These are phyloP conservation scores for Caiman crocodilus DNA, from an alignment of 2,797 vertebrate species.

Conservation along the genomic window DNA sequence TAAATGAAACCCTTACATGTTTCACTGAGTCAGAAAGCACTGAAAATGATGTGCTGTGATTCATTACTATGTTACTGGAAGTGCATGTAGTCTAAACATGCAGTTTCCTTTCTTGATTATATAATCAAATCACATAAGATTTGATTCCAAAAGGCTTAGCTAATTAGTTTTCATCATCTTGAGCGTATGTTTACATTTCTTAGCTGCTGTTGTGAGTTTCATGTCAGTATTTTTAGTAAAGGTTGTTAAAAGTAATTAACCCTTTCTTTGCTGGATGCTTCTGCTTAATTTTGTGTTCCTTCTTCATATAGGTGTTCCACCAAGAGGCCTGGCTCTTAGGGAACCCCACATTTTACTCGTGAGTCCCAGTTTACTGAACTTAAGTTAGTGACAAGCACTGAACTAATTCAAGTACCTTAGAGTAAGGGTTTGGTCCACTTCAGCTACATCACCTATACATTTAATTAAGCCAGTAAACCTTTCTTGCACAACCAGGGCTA, in stretches of 20 bases:
- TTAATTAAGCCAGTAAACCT: not conserved
- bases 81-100: slow-evolving; percentile 4
- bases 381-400: not conserved
- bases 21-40: slow-evolving; percentile 18
- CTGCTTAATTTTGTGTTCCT: not conserved
- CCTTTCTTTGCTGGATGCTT: not conserved
- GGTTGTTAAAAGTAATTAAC: slow-evolving; percentile 32
- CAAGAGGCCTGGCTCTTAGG: not conserved
- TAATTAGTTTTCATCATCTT: slow-evolving; percentile 33
- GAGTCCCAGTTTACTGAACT: not conserved
- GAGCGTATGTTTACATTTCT: slow-evolving; percentile 27
- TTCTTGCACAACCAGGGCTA: not conserved
- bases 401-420: not conserved
- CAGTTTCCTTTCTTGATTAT: slow-evolving; percentile 32
- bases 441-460: not conserved
- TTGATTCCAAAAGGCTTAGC: slow-evolving; percentile 17
- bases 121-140: slow-evolving; percentile 11
- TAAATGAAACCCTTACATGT: not conserved
- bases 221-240: slow-evolving; percentile 26
- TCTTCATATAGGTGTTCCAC: not conserved
- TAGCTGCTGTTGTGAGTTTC: not conserved
- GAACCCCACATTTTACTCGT: not conserved
- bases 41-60: slow-evolving; percentile 22
- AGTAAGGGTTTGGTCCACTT: not conserved
- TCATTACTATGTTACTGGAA: slow-evolving; percentile 26